Evolutionary conservation across 53 echinoderm and acorn worm genomes (phyloP), one percentile per base, ranked within the genome.

Genomic region (Zoroaster sp.): DNA sequence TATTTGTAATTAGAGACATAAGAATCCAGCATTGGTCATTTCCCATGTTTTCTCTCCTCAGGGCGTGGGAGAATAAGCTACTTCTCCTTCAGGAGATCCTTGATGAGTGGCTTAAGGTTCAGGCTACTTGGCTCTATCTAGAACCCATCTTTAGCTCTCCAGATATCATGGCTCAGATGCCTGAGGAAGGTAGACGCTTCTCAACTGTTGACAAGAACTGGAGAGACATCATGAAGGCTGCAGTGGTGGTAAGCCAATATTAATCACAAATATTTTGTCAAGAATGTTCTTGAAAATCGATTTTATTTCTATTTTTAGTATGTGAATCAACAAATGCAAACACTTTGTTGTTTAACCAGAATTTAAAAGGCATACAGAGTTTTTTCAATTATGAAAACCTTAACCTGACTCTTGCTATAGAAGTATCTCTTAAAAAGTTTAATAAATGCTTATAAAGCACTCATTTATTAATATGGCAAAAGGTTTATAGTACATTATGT

Each of bases 161-260:
- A 28, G 99, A 99, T 86, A 99, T 99, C 90, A 96, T 96, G 96
- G 93, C 96, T 0, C 99, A 99, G 87, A 99, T 99, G 96, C 99
- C 99, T 0, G 99, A 96, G 88, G 99, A 99, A 52, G 99, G 99
- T 11, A 73, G 96, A 17, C 91, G 96, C 73, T 99, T 99, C 90
- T 41, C 99, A 75, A 94, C 96, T 9, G 99, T 99, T 0, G 99
- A 99, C 86, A 96, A 99, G 80, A 96, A 99, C 89, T 99, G 99
- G 99, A 91, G 94, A 72, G 98, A 97, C 77, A 97, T 97, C 94
- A 97, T 97, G 98, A 97, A 97, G 53, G 91, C 95, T 54, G 94
- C 94, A 33, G 91, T 95, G 17, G 95, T 97, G 93, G 98, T 97
- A 74, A 39, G 98, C n/a, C n/a, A n/a, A n/a, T n/a, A n/a, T n/a